Base-by-base conservation (phyloP, 2,888 invertebrate species). In the Zaprionus bogoriensis region DNA sequence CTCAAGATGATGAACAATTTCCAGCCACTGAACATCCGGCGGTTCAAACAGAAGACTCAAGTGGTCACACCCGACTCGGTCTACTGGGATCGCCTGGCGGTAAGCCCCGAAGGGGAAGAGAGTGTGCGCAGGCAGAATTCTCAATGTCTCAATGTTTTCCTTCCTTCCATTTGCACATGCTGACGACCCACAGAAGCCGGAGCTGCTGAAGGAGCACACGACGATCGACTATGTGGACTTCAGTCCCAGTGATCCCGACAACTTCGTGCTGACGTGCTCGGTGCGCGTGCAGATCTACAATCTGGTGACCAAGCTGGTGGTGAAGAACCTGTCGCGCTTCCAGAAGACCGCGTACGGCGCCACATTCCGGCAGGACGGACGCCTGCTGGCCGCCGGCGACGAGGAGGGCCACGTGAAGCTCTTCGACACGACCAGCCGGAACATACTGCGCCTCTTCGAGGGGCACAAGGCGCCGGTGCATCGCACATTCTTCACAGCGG, bases 181-280 rank as follows among this genome's bases (percentile, higher is more conserved):
- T 9, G 23, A 82, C 88, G n/a, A n/a, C n/a, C n/a, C n/a, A n/a
- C 14, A 96, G 98, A 92, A 94, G 59, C 97, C 98, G 22, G 95
- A 97, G 2, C 92, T 97, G 32, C 94, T 97, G 0, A 98, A 98
- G 90, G 98, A 99, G 91, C 97, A 96, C 91, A 97, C 97, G 19
- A 95, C 96, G 0, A 96, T 99, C 53, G 97, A 98, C 88, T 95
- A 96, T 87, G 93, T 99, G 39, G 96, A 98, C 89, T 97, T 99
- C 88, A 96, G 96, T 65, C 97, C 97, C 0, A 93, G 95, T 7
- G 95, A 97, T 87, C 98, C 98, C 0, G 94, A 96, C 92, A 95
- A 96, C 89, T 96, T 98, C 92, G 98, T 98, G 5, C 96, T 97
- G 14, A 98, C 99, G 53, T 97, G 96, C 89, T 98, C 98, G 0